Base-by-base conservation (phyloP, 1,140 invertebrate species). In the Apis florea region DNA sequence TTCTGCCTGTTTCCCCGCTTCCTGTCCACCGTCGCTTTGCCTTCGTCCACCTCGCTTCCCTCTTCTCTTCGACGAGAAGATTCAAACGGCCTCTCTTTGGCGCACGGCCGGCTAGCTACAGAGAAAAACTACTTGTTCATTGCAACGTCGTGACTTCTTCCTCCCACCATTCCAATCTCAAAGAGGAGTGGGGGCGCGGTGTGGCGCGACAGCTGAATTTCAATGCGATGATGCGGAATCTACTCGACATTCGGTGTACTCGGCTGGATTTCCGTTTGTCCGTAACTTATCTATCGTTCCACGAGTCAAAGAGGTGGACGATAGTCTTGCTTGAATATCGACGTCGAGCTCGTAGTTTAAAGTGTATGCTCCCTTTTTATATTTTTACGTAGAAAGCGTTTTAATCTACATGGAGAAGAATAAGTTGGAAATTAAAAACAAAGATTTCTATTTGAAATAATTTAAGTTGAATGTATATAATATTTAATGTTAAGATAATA, bases 261-360 rank as follows among this genome's bases (percentile, higher is more conserved):
- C 75, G 59, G 11, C 15, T 71, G 75, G 59, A 83, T 83, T 79
- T 72, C 59, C 73, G 72, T 67, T 82, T 79, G 69, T 26, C 69
- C 56, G 83, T 79, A 69, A 85, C 82, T 85, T 83, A 82, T 74
- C 47, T 26, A 79, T 84, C n/a, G 83, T 83, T 84, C 66, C 70
- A 70, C 59, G 82, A 73, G 66, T 59, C 81, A 56, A 73, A 56
- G 59, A 12, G 19, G 15, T 13, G 9, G 15, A 1, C 15, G 10
- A 2, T 12, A 47, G 47, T 12, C 51, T 54, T 53, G 24, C 58
- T 40, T 40, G 83, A 84, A 84, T 73, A 81, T 69, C 71, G 71
- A 83, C 19, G 71, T 54, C 53, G 21, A 66, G 40, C n/a, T 40
- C 4, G 5, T 3, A 6, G 56, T 66, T 77, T 82, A 53, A 75